Percentiles rank a stretch among this genome's conserved stretches.
Conservation (phyloP, 2,113 vertebrate species). For the Aspidoscelis tigris region DNA sequence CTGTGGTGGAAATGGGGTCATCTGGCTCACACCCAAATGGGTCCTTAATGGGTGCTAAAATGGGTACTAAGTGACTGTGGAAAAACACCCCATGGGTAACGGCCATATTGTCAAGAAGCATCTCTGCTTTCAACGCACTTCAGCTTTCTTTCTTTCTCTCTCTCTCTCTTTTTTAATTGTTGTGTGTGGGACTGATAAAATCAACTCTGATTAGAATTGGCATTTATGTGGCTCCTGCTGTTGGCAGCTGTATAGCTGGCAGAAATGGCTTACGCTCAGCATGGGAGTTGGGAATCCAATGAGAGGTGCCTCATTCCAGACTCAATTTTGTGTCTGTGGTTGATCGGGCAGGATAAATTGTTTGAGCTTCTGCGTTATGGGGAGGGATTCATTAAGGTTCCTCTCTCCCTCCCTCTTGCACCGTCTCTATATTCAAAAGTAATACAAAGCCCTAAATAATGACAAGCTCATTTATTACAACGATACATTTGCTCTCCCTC, state of each 20-base stretch:
- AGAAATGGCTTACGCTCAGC: slow-evolving; percentile 56
- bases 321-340: slow-evolving; percentile 15
- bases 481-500: background rate
- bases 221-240: slow-evolving; percentile 66
- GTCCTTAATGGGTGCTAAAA: too few relatives aligned
- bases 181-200: background rate
- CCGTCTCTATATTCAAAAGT: slow-evolving; percentile 22
- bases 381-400: background rate
- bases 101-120: slow-evolving; percentile 13
- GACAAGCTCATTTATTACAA: background rate
- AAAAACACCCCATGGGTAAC: background rate
- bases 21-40: too few relatives aligned
- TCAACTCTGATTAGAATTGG: slow-evolving; percentile 60
- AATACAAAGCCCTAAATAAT: background rate
- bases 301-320: slow-evolving; percentile 43
- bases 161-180: background rate
- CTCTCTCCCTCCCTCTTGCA: slow-evolving; percentile 17
- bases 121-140: slow-evolving; percentile 20
- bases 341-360: slow-evolving; percentile 49
- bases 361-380: slow-evolving; percentile 22
- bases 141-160: background rate
- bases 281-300: slow-evolving; percentile 51
- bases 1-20: too few relatives aligned
- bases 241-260: slow-evolving; percentile 63
- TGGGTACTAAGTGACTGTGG: too few relatives aligned